Evolutionary conservation across 2,113 vertebrate species (phyloP).

Genomic region (Urocitellus parryii): DNA sequence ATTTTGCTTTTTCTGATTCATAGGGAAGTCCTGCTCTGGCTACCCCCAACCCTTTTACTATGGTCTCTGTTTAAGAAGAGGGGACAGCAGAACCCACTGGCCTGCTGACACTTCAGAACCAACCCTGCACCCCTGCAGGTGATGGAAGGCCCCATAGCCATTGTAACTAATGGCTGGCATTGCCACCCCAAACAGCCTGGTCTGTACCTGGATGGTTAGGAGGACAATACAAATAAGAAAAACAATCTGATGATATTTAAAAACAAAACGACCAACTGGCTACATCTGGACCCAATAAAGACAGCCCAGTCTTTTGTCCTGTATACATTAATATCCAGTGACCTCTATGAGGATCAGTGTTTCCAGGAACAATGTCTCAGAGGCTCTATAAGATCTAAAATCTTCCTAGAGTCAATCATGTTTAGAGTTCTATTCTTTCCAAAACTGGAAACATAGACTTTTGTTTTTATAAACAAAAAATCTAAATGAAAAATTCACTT

Average conservation of each 20-base stretch:
- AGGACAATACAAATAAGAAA: neutral
- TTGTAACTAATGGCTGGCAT: no score
- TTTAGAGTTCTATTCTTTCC: neutral
- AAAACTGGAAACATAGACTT: neutral
- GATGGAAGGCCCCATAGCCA: no score
- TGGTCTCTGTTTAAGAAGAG: neutral
- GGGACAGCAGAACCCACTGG: neutral
- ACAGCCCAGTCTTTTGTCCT: neutral
- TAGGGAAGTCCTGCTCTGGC: neutral
- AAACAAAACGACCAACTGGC: neutral
- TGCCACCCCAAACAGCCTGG: neutral
- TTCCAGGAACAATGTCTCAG: neutral
- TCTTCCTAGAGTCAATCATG: neutral
- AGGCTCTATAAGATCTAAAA: neutral
- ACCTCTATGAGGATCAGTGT: neutral
- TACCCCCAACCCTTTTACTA: neutral
- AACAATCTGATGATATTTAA: neutral
- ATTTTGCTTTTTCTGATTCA: neutral
- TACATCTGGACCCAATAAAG: neutral
- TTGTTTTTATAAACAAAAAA: neutral
- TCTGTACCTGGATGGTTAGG: neutral
- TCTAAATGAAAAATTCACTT: conserved; percentile 16
- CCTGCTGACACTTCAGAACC: neutral
- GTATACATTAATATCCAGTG: neutral
- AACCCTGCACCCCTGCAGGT: neutral